Conservation (phyloP, 2,888 invertebrate species). For the Dugesia japonica region DNA sequence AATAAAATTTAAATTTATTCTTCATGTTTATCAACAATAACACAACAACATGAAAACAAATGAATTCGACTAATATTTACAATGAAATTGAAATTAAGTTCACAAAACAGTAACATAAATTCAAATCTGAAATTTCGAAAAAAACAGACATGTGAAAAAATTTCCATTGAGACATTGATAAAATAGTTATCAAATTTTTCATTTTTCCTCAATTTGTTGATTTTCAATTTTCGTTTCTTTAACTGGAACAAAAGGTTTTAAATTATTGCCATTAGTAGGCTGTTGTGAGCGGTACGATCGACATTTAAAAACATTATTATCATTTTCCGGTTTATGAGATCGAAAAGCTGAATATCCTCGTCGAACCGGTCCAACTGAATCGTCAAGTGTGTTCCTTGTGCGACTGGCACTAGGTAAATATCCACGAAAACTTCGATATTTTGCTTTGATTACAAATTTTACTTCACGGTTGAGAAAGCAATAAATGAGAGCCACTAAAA, state of each 20-base stretch:
- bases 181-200: not conserved
- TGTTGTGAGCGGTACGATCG: not conserved
- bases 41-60: no score
- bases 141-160: not conserved
- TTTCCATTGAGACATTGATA: not conserved
- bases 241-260: not conserved
- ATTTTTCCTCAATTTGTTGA: not conserved
- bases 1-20: no score
- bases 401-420: slow-evolving; percentile 7
- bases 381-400: not conserved
- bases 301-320: not conserved
- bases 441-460: not conserved
- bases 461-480: slow-evolving; percentile 20
- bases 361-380: not conserved
- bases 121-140: not conserved
- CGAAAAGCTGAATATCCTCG: not conserved
- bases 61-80: not conserved
- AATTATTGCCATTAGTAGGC: not conserved
- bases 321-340: not conserved
- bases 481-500: not conserved
- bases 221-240: not conserved
- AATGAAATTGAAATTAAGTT: not conserved
- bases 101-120: not conserved
- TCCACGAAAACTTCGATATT: slow-evolving; percentile 12
- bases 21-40: no score